Percentiles rank a stretch among this genome's conserved stretches.
Conservation (phyloP, 2,888 invertebrate species). For the Drosophila buzzatii region DNA sequence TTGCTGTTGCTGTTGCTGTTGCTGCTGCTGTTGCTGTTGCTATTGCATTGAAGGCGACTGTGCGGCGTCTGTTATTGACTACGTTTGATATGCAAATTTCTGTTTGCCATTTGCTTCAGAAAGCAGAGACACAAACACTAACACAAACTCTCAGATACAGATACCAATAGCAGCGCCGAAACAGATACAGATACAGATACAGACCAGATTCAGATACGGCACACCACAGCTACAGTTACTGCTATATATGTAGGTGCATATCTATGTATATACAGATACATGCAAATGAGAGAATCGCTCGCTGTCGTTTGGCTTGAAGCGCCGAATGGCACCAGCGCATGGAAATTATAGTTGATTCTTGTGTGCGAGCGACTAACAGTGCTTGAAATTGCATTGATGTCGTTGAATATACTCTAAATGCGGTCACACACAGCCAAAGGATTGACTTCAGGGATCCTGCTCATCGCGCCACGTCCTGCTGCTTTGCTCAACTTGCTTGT, state of each 20-base stretch:
- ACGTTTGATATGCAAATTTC: constrained; percentile 79
- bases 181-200: constrained; percentile 32
- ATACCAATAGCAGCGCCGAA: constrained; percentile 29
- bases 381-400: constrained; percentile 32
- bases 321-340: constrained; percentile 34
- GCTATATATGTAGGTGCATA: constrained; percentile 7
- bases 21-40: constrained; percentile 27
- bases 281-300: constrained; percentile 42
- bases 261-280: constrained; percentile 20
- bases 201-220: not conserved
- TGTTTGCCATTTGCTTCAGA: constrained; percentile 52
- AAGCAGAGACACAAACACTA: constrained; percentile 38
- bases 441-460: constrained; percentile 20
- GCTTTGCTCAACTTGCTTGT: not conserved
- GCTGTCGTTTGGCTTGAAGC: constrained; percentile 29
- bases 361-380: constrained; percentile 4
- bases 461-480: not conserved
- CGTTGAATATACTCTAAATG: constrained; percentile 9
- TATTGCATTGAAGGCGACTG: constrained; percentile 68
- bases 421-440: constrained; percentile 11
- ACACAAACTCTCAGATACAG: constrained; percentile 12
- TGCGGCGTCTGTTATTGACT: constrained; percentile 76
- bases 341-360: constrained; percentile 43
- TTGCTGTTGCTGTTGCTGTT: constrained; percentile 16
- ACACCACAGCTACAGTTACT: not conserved